Evolutionary conservation across 2,888 invertebrate genomes (phyloP).

Genomic region (Calameuta pallipes): DNA sequence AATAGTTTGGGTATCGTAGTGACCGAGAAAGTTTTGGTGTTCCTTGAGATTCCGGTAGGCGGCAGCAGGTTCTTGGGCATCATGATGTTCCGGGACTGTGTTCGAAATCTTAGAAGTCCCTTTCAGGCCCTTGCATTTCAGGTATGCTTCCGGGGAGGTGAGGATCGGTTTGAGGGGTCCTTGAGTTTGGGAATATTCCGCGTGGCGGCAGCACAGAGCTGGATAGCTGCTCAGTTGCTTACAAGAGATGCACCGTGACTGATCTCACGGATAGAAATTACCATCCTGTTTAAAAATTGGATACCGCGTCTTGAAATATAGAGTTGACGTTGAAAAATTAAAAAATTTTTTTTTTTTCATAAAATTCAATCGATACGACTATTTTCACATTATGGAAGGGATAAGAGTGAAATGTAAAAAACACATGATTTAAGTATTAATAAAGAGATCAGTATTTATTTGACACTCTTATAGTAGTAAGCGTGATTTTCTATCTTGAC

Average conservation of each 20-base stretch:
- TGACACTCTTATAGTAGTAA: slow-evolving; percentile 63
- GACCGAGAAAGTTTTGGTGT: slow-evolving; percentile 25
- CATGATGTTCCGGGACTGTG: not conserved
- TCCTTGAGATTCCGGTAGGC: slow-evolving; percentile 42
- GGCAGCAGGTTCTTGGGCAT: slow-evolving; percentile 50
- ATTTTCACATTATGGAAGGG: slow-evolving; percentile 6
- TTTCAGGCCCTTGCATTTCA: not conserved
- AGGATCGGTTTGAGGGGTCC: slow-evolving; percentile 28
- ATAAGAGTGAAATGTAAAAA: slow-evolving; percentile 28
- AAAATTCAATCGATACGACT: not conserved
- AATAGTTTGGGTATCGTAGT: not conserved
- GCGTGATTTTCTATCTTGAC: slow-evolving; percentile 62
- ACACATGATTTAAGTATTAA: slow-evolving; percentile 41
- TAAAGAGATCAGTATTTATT: slow-evolving; percentile 66
- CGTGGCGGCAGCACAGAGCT: slow-evolving; percentile 45
- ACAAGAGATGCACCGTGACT: slow-evolving; percentile 27
- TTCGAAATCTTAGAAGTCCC: not conserved
- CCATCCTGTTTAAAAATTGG: not conserved
- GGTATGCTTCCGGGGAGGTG: slow-evolving; percentile 14
- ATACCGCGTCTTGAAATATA: not conserved
- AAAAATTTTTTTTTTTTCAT: not conserved
- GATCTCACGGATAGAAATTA: slow-evolving; percentile 2
- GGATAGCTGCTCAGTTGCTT: slow-evolving; percentile 29
- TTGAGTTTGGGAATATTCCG: slow-evolving; percentile 22
- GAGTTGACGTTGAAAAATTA: not conserved